Evolutionary conservation across 2,113 vertebrate genomes (phyloP), one percentile per base, ranked within the genome.

Genomic region (Alligator sinensis): DNA sequence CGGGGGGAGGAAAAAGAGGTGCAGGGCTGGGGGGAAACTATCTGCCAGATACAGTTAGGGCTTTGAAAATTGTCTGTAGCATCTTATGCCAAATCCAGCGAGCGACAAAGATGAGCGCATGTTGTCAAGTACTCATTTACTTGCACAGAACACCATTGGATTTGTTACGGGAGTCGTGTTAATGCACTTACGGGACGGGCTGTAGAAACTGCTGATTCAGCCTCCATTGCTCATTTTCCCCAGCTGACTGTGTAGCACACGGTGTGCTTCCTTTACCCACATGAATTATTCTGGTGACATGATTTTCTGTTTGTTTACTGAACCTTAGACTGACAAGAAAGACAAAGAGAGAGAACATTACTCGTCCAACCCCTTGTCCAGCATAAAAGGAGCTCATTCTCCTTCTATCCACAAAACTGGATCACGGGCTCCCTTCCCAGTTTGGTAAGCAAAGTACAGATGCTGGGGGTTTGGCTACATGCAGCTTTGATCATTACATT

Each of bases 311-410:
- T 96, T 97, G 66, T 98, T 96, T 96, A 63, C 70, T 21, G 84
- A 97, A 96, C 87, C 91, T 80, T 84, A 99, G 98, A 66, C 89
- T 83, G 97, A 97, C 93, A 98, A 97, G 97, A 98, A 95, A 97
- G 98, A 98, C 88, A 96, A 97, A 88, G 98, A 98, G 59, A 97
- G 95, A 97, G 98, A 98, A 70, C 98, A 98, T 92, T 97, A 98
- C 4, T 98, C 98, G 97, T 98, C 97, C 97, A 98, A 98, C 92
- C 97, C 98, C 89, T 95, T 96, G 14, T 79, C 98, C 94, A 96
- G 98, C 58, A 94, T 92, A 91, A 99, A 98, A 94, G 98, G 97
- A 96, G 89, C 98, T 76, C 95, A 97, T 27, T 99, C 99, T 77
- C 98, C 98, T 75, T 97, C 96, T 84, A 98, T 98, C 89, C 98